These are phyloP conservation scores for Ephestia elutella DNA, from an alignment of 1,140 invertebrate species.

Conservation along the genomic window DNA sequence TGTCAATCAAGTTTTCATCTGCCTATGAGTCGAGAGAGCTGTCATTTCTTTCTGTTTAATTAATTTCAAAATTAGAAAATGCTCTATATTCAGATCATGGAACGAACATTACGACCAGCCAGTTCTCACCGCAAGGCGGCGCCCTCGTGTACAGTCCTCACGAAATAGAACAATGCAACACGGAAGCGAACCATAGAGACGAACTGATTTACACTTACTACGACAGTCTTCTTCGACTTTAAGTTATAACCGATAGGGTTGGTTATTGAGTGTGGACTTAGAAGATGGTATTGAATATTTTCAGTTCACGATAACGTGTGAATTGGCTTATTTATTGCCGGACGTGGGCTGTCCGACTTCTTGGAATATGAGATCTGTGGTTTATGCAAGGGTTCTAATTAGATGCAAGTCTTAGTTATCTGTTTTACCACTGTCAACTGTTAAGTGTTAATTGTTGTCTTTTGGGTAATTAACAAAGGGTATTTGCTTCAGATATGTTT, in stretches of 20 bases:
- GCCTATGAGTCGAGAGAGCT: not conserved
- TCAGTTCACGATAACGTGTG: conserved; percentile 5
- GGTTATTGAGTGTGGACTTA: not conserved
- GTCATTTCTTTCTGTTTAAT: not conserved
- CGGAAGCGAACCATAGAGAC: conserved; percentile 21
- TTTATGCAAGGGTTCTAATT: not conserved
- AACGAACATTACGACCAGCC: not conserved
- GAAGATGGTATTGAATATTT: not conserved
- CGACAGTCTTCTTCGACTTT: not conserved
- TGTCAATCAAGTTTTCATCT: no score
- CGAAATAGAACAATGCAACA: conserved; percentile 36
- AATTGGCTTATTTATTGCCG: conserved; percentile 7
- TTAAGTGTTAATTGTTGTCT: no score
- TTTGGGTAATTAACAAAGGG: no score
- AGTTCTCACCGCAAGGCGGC: conserved; percentile 10
- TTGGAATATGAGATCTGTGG: not conserved
- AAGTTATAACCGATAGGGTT: not conserved
- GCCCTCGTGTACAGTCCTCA: conserved; percentile 21
- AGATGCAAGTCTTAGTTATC: not conserved
- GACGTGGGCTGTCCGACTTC: not conserved
- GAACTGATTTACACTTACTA: not conserved
- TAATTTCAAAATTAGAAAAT: not conserved
- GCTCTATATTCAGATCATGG: not conserved
- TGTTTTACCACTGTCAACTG: not conserved
- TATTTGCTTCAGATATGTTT: no score